These are phyloP conservation scores for Panagrolaimus sp. DNA, from an alignment of 1,140 invertebrate genomes.

Conservation along the genomic window DNA sequence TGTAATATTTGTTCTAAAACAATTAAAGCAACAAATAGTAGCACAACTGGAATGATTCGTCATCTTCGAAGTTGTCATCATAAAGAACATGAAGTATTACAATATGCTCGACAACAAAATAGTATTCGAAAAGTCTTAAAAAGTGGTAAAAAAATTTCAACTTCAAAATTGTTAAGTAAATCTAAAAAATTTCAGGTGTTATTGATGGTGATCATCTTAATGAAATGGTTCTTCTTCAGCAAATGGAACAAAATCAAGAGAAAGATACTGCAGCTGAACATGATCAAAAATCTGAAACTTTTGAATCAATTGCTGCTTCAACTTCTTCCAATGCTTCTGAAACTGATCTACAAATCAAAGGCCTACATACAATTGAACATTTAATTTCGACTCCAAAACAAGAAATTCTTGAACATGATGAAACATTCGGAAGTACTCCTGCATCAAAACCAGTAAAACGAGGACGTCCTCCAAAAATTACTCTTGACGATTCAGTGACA, in stretches of 20 bases:
- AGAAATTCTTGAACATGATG: constrained; percentile 8
- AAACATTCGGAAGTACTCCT: neutral
- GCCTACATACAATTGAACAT: neutral
- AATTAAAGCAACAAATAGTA: constrained; percentile 42
- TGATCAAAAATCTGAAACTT: constrained; percentile 11
- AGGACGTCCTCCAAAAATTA: constrained; percentile 10
- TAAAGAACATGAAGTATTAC: constrained; percentile 24
- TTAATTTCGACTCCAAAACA: constrained; percentile 6
- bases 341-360: neutral
- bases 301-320: constrained; percentile 6
- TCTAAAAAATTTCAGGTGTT: constrained; percentile 12
- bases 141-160: constrained; percentile 28
- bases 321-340: constrained; percentile 4
- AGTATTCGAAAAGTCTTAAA: constrained; percentile 23
- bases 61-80: constrained; percentile 36
- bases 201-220: constrained; percentile 14
- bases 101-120: constrained; percentile 25
- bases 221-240: constrained; percentile 14
- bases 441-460: neutral
- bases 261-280: neutral
- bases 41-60: constrained; percentile 40
- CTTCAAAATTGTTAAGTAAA: neutral
- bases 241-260: constrained; percentile 4
- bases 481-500: constrained; percentile 8
- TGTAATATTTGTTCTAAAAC: constrained; percentile 31